Percentiles rank a stretch among this genome's conserved stretches.
These are phyloP conservation scores for Stomatorhinus ivindoensis DNA, from an alignment of 2,113 vertebrate genomes.

Conservation along the genomic window DNA sequence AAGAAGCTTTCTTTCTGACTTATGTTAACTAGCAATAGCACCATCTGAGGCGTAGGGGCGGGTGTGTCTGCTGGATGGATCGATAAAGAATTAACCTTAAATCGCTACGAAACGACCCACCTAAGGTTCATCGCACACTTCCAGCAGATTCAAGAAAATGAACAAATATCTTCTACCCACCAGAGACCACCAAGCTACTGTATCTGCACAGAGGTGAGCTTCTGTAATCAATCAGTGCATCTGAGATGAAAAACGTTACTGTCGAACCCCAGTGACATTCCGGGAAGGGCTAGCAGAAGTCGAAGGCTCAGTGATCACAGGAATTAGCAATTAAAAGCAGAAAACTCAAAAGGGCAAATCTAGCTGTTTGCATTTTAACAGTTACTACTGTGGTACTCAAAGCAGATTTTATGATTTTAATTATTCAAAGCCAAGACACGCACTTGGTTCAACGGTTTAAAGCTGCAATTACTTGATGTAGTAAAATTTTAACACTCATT, in stretches of 20 bases:
- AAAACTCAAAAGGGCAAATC: conserved; percentile 4
- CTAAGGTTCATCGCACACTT: not conserved
- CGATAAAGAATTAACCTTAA: conserved; percentile 16
- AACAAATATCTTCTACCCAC: conserved; percentile 15
- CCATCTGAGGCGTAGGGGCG: not conserved
- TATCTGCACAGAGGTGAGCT: not conserved
- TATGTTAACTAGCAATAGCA: conserved; percentile 16
- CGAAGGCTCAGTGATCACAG: conserved; percentile 25
- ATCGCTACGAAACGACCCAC: not conserved
- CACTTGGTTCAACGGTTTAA: conserved; percentile 23
- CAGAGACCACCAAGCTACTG: not conserved
- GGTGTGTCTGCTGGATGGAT: not conserved
- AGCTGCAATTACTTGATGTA: conserved; percentile 8
- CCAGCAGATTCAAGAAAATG: conserved; percentile 11
- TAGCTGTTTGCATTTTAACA: conserved; percentile 10
- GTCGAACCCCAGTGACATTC: not conserved
- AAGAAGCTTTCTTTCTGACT: conserved; percentile 2
- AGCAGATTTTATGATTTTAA: conserved; percentile 29
- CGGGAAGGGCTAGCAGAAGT: conserved; percentile 28
- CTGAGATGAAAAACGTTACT: not conserved
- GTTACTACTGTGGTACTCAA: conserved; percentile 3
- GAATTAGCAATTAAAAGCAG: not conserved
- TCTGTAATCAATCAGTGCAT: not conserved
- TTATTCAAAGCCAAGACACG: conserved; percentile 31
- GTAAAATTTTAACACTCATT: conserved; percentile 22